These are phyloP conservation scores for Notospermus geniculatus DNA, from an alignment of 1,140 invertebrate species.

Conservation along the genomic window DNA sequence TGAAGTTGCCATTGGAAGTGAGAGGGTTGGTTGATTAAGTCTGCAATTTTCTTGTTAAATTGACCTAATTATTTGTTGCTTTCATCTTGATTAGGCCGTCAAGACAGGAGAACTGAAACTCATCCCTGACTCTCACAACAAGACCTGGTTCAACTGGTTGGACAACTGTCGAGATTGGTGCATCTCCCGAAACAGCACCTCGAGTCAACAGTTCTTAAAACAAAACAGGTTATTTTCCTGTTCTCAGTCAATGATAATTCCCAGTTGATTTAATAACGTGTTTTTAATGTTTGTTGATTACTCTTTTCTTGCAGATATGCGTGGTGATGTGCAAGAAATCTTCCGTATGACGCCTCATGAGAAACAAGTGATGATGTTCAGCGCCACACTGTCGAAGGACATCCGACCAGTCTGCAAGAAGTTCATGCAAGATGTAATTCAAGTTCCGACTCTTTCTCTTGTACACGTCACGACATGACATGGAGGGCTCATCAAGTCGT, in stretches of 20 bases:
- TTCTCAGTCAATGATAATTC: too few species aligned
- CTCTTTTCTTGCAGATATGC: conserved; percentile 97
- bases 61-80: too few species aligned
- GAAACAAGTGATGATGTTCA: conserved; percentile 99
- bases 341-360: conserved; percentile 96
- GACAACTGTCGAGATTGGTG: conserved; percentile 92
- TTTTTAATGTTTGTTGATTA: too few species aligned
- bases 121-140: conserved; percentile 86
- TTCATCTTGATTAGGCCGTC: too few species aligned
- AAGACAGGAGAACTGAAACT: conserved; percentile 82
- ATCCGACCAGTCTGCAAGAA: conserved; percentile 99
- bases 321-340: conserved; percentile 98
- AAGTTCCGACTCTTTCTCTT: background rate
- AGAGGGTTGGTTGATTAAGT: too few species aligned
- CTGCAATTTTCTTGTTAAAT: too few species aligned
- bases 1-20: background rate
- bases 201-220: too few species aligned
- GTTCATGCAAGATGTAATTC: conserved; percentile 99
- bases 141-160: conserved; percentile 97
- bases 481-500: background rate
- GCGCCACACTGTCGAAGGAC: conserved; percentile 98
- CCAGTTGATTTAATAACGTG: too few species aligned
- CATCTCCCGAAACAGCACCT: too few species aligned
- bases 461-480: background rate
- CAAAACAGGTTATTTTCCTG: too few species aligned